phyloP scores from a whole-genome alignment of 2,888 invertebrate species.

The Cataglyphis albicans region DNA sequence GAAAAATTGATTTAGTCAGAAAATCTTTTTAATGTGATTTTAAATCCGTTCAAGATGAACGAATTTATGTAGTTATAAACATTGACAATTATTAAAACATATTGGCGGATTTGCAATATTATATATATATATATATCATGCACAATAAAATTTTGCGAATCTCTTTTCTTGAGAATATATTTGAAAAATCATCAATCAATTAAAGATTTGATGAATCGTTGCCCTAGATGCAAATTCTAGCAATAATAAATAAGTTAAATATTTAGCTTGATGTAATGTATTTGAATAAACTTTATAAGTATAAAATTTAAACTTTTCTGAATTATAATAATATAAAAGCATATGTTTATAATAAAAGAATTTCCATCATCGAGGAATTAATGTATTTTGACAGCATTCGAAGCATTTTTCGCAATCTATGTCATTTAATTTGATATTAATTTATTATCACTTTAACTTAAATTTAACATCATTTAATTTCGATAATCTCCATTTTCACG shows the following conservation, averaged over 20 bases:
- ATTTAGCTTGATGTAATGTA: neutral
- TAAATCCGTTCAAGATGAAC: too few species aligned
- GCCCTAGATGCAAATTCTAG: neutral
- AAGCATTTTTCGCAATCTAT: neutral
- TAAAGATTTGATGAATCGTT: neutral
- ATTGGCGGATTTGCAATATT: neutral
- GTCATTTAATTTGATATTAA: slow-evolving; percentile 4
- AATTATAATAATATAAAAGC: neutral
- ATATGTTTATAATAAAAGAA: neutral
- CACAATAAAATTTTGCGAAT: neutral
- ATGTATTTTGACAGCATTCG: neutral
- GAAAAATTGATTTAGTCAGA: neutral
- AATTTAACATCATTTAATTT: slow-evolving; percentile 18
- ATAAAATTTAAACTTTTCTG: neutral
- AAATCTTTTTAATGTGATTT: neutral
- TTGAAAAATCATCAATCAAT: neutral
- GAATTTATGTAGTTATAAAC: neutral
- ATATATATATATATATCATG: neutral
- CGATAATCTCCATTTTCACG: neutral
- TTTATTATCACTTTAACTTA: neutral
- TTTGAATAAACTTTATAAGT: neutral
- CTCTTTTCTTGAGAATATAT: neutral
- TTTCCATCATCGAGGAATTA: neutral
- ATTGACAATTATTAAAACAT: too few species aligned
- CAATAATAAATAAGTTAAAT: neutral